Conservation (phyloP, 2,888 invertebrate genomes). For the Proisotoma minuta region DNA sequence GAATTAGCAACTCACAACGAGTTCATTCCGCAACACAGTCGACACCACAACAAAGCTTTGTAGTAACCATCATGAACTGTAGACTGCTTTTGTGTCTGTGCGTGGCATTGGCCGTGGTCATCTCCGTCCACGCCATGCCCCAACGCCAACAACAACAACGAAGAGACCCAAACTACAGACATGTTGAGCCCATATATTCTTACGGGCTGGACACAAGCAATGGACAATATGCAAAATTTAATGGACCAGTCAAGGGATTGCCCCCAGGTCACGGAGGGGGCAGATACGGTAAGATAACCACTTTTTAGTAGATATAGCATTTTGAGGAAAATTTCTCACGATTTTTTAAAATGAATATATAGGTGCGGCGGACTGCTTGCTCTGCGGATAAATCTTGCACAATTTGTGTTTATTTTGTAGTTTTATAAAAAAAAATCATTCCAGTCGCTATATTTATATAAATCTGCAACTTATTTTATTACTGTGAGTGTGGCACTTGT, state of each 20-base stretch:
- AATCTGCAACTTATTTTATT: too few species aligned
- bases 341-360: not conserved
- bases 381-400: constrained; percentile 19
- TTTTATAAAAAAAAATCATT: too few species aligned
- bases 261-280: constrained; percentile 35
- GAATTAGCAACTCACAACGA: not conserved
- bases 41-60: not conserved
- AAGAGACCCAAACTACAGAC: constrained; percentile 10
- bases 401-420: too few species aligned
- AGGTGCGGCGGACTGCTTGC: constrained; percentile 34
- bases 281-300: constrained; percentile 23
- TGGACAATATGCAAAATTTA: constrained; percentile 30
- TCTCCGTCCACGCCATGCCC: constrained; percentile 25
- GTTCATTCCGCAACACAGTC: constrained; percentile 1
- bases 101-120: constrained; percentile 15
- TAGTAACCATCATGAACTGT: constrained; percentile 21
- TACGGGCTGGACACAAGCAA: constrained; percentile 30
- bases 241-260: constrained; percentile 32
- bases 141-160: constrained; percentile 9
- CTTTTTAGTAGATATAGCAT: not conserved
- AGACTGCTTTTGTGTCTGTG: constrained; percentile 21
- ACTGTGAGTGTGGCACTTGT: too few species aligned
- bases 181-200: constrained; percentile 18
- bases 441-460: too few species aligned
- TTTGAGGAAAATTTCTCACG: not conserved